These are phyloP conservation scores for Silurus glanis DNA, from an alignment of 2,113 vertebrate genomes.

Conservation along the genomic window DNA sequence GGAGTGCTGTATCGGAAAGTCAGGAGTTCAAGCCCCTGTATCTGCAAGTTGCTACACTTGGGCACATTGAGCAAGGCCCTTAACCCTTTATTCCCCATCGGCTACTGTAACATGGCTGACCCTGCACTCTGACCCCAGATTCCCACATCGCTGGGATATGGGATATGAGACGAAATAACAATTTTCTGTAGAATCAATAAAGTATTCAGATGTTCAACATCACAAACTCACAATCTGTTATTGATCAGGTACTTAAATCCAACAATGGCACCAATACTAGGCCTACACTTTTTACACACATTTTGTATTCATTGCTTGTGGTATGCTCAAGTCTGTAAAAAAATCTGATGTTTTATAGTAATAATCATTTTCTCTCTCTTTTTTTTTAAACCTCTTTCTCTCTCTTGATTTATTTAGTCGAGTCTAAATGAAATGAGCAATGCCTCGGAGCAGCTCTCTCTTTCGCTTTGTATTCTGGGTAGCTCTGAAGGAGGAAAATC, in stretches of 20 bases:
- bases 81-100: too few species aligned
- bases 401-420: background rate
- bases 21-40: too few species aligned
- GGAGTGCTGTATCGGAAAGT: background rate
- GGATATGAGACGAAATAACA: too few species aligned
- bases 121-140: too few species aligned
- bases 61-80: too few species aligned
- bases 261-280: background rate
- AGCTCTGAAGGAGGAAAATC: conserved; percentile 9
- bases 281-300: background rate
- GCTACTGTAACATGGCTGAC: too few species aligned
- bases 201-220: background rate
- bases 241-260: background rate
- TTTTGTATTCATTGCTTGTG: background rate
- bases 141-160: too few species aligned
- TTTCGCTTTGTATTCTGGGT: background rate
- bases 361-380: background rate
- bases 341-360: background rate
- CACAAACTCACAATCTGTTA: background rate
- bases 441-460: background rate
- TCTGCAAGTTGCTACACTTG: too few species aligned
- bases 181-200: too few species aligned
- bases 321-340: background rate
- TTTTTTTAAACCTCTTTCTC: background rate
- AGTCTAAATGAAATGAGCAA: background rate